Percentiles rank a stretch among this genome's conserved stretches.
Conservation (phyloP, 2,888 invertebrate species). For the Leptura quadrifasciata region DNA sequence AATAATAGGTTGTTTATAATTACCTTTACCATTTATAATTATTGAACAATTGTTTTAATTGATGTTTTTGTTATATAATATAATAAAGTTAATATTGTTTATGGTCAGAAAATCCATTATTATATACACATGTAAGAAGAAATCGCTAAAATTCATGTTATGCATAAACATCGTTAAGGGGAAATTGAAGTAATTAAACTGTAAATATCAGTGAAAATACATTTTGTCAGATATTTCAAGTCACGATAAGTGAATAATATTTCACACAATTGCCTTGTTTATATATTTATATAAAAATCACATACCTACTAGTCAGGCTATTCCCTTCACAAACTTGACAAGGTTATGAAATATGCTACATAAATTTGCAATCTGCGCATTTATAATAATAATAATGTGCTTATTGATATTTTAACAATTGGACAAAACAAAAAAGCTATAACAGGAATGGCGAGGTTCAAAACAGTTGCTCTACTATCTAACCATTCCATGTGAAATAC, state of each 20-base stretch:
- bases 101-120: background rate
- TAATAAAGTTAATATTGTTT: background rate
- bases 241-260: background rate
- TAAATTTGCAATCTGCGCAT: no score
- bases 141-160: background rate
- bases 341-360: no score
- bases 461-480: no score
- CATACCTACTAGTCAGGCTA: no score
- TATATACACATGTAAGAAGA: background rate
- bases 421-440: no score
- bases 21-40: background rate
- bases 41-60: background rate
- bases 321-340: no score
- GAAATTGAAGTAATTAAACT: background rate
- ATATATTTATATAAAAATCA: no score
- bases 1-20: background rate
- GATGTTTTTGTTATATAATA: background rate
- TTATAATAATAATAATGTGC: no score
- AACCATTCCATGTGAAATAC: no score
- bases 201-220: background rate
- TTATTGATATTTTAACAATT: no score
- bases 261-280: background rate
- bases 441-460: no score
- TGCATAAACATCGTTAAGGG: background rate
- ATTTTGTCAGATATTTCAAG: background rate